Evolutionary conservation across 2,888 invertebrate species (phyloP).

Genomic region (Tupiocoris notatus): DNA sequence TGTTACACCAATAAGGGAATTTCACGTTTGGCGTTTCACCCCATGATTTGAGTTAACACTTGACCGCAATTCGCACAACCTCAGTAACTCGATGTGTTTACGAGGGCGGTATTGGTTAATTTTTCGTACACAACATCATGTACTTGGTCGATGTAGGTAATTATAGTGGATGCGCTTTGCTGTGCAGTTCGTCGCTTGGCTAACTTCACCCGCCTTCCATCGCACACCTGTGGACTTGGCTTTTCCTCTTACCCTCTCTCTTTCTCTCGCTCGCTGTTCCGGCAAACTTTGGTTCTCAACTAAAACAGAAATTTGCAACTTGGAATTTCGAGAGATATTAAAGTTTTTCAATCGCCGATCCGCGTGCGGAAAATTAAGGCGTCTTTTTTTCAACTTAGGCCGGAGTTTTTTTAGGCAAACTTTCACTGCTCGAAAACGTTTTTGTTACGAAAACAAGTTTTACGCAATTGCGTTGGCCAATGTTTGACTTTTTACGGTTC

Average conservation of each 20-base stretch:
- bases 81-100: background rate
- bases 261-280: background rate
- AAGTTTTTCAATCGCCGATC: too few species aligned
- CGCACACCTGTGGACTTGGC: slow-evolving; percentile 2
- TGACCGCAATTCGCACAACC: slow-evolving; percentile 1
- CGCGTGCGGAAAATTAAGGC: too few species aligned
- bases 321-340: too few species aligned
- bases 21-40: background rate
- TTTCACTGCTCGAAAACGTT: too few species aligned
- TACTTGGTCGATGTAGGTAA: background rate
- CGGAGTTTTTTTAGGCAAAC: too few species aligned
- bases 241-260: slow-evolving; percentile 3
- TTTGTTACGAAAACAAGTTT: too few species aligned
- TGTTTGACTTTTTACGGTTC: too few species aligned
- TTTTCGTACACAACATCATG: too few species aligned
- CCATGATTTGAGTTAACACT: slow-evolving; percentile 1
- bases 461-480: too few species aligned
- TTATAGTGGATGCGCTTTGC: slow-evolving; percentile 25
- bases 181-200: slow-evolving; percentile 18
- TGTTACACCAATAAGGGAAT: background rate
- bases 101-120: background rate
- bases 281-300: too few species aligned
- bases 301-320: too few species aligned
- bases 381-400: too few species aligned
- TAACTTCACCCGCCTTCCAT: background rate